Base-by-base conservation (phyloP, 1,140 invertebrate genomes). In the Papilio xuthus region DNA sequence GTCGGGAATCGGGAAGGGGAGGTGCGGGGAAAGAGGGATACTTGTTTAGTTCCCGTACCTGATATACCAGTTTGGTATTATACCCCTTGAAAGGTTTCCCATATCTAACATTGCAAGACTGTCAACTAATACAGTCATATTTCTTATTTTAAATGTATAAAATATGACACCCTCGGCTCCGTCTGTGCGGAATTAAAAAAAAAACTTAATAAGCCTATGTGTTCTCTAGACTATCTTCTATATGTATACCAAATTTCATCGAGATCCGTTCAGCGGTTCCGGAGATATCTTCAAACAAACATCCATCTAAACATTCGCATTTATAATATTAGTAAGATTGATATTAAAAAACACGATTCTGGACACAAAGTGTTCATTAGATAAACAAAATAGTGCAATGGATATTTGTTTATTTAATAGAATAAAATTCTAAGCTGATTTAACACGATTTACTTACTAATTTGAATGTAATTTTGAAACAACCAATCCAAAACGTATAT, bases 21-120 rank as follows among this genome's bases (percentile, higher is more conserved):
- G 26, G 20, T 60, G 10, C 23, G 56, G 56, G 23, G 56, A 26
- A 60, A 63, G 60, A 28, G 60, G 60, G 60, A 18, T 32, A 63
- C 60, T 63, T 28, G 60, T 63, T 63, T 63, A 63, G 13, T 28
- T 32, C 60, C 60, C 60, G 3, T 63, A 63, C 60, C 60, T 28
- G 60, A 28, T 63, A 28, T 63, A 63, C 60, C 60, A 63, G 60
- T 63, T 63, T 63, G 12, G 12, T 63, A 63, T 56, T 56, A 60
- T 63, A 13, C 60, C 60, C 23, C 23, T 63, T 32, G 10, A 28
- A 13, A 15, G 20, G 7, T 63, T 10, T 23, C 60, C 28, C 23
- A 63, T 63, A 63, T 63, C 60, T 63, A 28, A 63, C 15, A 9
- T 23, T 60, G 26, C 12, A 63, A 63, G 60, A 63, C 12, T 63